Evolutionary conservation across 2,113 vertebrate species (phyloP).

Genomic region (Microtus richardsoni): DNA sequence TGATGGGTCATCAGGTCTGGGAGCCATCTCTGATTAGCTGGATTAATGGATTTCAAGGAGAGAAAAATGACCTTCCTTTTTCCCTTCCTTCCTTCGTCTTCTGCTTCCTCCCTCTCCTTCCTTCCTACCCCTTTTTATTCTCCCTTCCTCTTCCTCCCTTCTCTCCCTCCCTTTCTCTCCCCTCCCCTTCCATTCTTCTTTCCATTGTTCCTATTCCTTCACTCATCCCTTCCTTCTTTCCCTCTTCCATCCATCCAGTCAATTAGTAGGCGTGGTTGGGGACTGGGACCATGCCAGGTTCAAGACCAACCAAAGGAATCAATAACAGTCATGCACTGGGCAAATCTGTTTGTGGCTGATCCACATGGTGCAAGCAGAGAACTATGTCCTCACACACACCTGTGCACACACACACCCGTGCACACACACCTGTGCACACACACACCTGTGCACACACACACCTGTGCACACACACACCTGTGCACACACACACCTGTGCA

Average conservation of each 20-base stretch:
- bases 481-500: too few species aligned
- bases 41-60: not conserved
- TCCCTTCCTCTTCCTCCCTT: too few species aligned
- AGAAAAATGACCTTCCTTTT: not conserved
- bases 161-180: too few species aligned
- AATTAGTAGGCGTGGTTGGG: too few species aligned
- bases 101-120: too few species aligned
- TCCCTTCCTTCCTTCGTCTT: too few species aligned
- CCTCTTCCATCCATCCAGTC: not conserved
- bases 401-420: too few species aligned
- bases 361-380: not conserved
- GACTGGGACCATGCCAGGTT: not conserved
- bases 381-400: not conserved
- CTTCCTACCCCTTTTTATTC: not conserved
- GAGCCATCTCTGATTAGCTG: not conserved
- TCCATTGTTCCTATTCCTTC: not conserved
- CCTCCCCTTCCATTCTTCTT: not conserved
- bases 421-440: too few species aligned
- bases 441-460: too few species aligned
- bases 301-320: not conserved
- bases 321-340: too few species aligned
- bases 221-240: not conserved
- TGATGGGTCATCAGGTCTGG: not conserved
- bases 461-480: too few species aligned
- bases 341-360: not conserved